Evolutionary conservation across 2,888 invertebrate genomes (phyloP).

Genomic region (Exocentrus adspersus): DNA sequence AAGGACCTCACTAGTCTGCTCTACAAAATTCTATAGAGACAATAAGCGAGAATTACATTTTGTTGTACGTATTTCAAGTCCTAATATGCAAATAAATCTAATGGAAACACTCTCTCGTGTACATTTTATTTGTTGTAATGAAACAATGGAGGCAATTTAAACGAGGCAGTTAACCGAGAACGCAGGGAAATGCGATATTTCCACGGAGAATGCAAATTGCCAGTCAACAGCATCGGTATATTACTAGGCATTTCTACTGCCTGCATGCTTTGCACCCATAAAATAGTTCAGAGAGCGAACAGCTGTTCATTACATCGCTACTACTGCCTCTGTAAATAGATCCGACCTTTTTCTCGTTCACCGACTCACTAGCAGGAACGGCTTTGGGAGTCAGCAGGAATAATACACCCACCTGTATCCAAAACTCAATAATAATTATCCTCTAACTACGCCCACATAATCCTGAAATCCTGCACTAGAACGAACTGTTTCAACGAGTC

Average conservation of each 20-base stretch:
- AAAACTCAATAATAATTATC: too few species aligned
- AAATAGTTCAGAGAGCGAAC: slow-evolving; percentile 13
- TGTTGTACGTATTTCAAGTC: too few species aligned
- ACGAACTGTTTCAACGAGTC: too few species aligned
- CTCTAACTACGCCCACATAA: too few species aligned
- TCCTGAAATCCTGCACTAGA: too few species aligned
- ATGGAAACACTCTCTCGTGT: not conserved
- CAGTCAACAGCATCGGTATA: slow-evolving; percentile 2
- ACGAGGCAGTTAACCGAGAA: not conserved
- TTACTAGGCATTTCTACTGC: slow-evolving; percentile 6
- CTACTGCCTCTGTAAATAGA: slow-evolving; percentile 31
- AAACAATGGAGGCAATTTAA: slow-evolving; percentile 3
- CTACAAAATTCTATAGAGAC: too few species aligned
- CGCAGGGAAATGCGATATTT: not conserved
- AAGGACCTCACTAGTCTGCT: too few species aligned
- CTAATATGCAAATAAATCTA: too few species aligned
- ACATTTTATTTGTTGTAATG: not conserved
- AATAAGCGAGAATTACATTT: too few species aligned
- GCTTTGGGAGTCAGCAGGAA: too few species aligned
- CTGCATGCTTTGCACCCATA: slow-evolving; percentile 5
- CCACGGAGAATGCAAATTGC: slow-evolving; percentile 8
- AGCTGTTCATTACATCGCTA: slow-evolving; percentile 30
- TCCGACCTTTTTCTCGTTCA: slow-evolving; percentile 29
- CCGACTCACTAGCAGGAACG: slow-evolving; percentile 16
- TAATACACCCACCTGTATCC: too few species aligned